A percentile compares a stretch with the other conserved stretches of the same genome.
Evolutionary conservation across 2,113 vertebrate species (phyloP).

Genomic region (Ivindomyrus marchei): DNA sequence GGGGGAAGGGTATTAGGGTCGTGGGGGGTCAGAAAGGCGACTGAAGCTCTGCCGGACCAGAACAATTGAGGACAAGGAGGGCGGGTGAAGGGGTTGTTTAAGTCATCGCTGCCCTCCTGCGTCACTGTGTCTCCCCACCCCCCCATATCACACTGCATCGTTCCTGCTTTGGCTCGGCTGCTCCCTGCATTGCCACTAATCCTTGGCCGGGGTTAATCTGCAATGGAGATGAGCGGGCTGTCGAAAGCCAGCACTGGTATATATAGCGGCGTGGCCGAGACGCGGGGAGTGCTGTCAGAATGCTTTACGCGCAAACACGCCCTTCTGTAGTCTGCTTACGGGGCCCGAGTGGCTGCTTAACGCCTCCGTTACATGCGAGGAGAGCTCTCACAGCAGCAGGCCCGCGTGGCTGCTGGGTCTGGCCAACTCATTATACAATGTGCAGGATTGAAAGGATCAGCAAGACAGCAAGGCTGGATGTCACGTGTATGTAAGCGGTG

Average conservation of each 20-base stretch:
- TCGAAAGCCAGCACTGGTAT: background rate
- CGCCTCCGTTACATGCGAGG: background rate
- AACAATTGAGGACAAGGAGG: background rate
- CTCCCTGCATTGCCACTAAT: constrained; percentile 31
- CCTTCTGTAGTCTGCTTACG: background rate
- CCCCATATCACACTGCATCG: background rate
- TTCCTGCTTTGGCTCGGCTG: background rate
- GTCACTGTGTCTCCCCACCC: background rate
- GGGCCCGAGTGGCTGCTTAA: background rate
- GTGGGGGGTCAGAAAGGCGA: background rate
- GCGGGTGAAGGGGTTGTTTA: constrained; percentile 14
- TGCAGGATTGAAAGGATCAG: background rate
- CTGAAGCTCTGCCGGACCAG: background rate
- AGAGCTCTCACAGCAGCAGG: background rate
- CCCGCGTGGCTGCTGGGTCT: too few species aligned
- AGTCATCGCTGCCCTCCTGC: background rate
- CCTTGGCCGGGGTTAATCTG: constrained; percentile 31
- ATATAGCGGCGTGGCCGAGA: background rate
- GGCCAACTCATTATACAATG: background rate
- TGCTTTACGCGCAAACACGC: background rate
- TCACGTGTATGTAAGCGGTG: too few species aligned
- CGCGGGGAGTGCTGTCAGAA: background rate
- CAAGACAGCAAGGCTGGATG: background rate
- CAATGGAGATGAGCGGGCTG: constrained; percentile 15
- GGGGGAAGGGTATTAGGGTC: background rate